Evolutionary conservation across 2,113 vertebrate genomes (phyloP).

Genomic region (Callopanchax toddi): DNA sequence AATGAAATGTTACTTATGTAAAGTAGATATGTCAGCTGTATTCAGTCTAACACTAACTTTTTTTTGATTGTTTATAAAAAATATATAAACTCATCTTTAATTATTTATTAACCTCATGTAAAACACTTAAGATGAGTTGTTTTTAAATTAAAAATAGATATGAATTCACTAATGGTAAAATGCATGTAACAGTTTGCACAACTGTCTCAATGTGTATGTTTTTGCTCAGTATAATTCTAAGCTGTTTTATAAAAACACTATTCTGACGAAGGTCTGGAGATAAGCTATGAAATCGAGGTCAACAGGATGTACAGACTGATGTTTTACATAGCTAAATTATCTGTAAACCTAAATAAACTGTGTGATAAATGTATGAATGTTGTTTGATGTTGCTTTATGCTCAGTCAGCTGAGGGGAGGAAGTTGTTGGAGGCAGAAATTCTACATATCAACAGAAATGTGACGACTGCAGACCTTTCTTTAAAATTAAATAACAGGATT

Average conservation of each 20-base stretch:
- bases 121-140: conserved; percentile 1
- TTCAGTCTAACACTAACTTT: conserved; percentile 16
- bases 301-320: conserved; percentile 1
- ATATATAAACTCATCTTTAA: conserved; percentile 7
- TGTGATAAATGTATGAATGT: conserved; percentile 33
- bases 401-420: neutral
- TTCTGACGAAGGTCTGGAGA: neutral
- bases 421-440: too few species aligned
- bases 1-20: conserved; percentile 5
- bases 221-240: neutral
- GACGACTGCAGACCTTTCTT: too few species aligned
- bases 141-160: conserved; percentile 11
- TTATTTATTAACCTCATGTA: conserved; percentile 41
- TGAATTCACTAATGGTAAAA: neutral
- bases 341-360: conserved; percentile 53
- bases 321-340: conserved; percentile 12
- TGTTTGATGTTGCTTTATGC: conserved; percentile 6
- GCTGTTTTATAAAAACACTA: conserved; percentile 29
- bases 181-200: conserved; percentile 28
- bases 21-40: conserved; percentile 5
- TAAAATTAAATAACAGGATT: too few species aligned
- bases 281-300: neutral
- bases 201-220: conserved; percentile 1
- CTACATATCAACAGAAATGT: too few species aligned
- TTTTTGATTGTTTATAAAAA: conserved; percentile 16